Evolutionary conservation across 2,888 invertebrate species (phyloP).

Genomic region (Drosophila subsilvestris): DNA sequence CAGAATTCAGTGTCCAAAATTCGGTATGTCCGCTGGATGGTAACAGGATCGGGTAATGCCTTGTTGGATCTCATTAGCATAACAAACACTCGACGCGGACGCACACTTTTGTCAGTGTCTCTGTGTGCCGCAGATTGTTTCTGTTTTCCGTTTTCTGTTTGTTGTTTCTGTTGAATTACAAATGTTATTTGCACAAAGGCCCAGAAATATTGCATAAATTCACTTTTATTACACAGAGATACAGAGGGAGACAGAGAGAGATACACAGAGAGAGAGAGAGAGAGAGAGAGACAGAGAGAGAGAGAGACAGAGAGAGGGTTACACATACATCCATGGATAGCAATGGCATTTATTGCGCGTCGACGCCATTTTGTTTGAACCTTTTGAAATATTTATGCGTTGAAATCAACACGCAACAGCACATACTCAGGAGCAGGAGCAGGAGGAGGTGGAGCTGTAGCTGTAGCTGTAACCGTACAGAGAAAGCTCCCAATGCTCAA

Average conservation of each 20-base stretch:
- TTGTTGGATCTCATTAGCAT: conserved; percentile 66
- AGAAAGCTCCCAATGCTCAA: background rate
- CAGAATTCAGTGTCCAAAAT: conserved; percentile 26
- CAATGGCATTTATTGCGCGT: conserved; percentile 76
- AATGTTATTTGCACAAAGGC: conserved; percentile 76
- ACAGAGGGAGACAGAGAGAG: conserved; percentile 29
- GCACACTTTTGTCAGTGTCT: conserved; percentile 35
- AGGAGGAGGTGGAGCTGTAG: background rate
- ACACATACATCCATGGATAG: conserved; percentile 34
- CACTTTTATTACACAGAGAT: conserved; percentile 71
- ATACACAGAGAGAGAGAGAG: conserved; percentile 2
- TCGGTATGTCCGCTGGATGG: conserved; percentile 17
- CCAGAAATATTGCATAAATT: conserved; percentile 78
- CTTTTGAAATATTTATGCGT: conserved; percentile 78
- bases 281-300: background rate
- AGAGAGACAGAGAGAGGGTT: conserved; percentile 10
- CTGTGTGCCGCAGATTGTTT: conserved; percentile 5
- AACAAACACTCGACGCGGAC: conserved; percentile 59
- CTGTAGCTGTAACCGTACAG: background rate
- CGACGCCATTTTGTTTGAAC: conserved; percentile 79
- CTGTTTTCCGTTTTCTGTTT: conserved; percentile 7
- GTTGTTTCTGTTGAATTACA: conserved; percentile 61
- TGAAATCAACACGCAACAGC: conserved; percentile 78
- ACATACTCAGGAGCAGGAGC: conserved; percentile 21
- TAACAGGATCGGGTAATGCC: conserved; percentile 44